Conservation (phyloP, 2,888 invertebrate species). For the Cremastobaeus sp. region DNA sequence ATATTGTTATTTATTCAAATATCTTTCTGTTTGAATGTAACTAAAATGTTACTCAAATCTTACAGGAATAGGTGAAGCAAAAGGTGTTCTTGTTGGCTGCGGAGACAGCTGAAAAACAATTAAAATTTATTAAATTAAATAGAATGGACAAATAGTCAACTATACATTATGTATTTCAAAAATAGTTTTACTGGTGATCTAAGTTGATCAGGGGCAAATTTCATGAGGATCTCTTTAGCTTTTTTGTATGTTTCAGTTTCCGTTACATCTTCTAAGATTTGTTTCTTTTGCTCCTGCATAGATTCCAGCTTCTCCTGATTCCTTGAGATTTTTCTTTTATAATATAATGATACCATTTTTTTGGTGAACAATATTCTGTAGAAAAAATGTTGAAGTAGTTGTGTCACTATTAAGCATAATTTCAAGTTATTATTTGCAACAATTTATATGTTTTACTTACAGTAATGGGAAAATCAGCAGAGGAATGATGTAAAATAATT, state of each 20-base stretch:
- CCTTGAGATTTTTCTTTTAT: slow-evolving; percentile 87
- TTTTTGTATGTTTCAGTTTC: slow-evolving; percentile 98
- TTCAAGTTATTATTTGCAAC: background rate
- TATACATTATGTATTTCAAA: too few species aligned
- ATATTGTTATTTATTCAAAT: slow-evolving; percentile 1
- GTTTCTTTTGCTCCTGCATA: slow-evolving; percentile 89
- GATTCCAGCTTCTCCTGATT: slow-evolving; percentile 86
- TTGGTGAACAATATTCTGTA: slow-evolving; percentile 88
- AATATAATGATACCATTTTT: slow-evolving; percentile 91
- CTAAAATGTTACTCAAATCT: too few species aligned
- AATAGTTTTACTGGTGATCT: slow-evolving; percentile 70
- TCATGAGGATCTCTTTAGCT: slow-evolving; percentile 92
- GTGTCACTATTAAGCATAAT: too few species aligned
- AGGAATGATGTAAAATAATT: slow-evolving; percentile 87
- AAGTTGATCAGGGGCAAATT: slow-evolving; percentile 86
- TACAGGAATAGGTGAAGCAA: background rate
- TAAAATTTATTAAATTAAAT: background rate
- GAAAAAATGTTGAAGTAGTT: slow-evolving; percentile 66
- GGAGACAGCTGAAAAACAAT: background rate
- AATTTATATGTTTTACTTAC: too few species aligned
- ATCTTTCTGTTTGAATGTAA: too few species aligned
- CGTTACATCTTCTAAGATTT: slow-evolving; percentile 96
- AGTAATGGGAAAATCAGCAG: slow-evolving; percentile 89
- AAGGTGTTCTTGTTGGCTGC: background rate
- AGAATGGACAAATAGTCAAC: background rate